Evolutionary conservation across 2,797 vertebrate species (phyloP).

Genomic region (Acanthornis magna): DNA sequence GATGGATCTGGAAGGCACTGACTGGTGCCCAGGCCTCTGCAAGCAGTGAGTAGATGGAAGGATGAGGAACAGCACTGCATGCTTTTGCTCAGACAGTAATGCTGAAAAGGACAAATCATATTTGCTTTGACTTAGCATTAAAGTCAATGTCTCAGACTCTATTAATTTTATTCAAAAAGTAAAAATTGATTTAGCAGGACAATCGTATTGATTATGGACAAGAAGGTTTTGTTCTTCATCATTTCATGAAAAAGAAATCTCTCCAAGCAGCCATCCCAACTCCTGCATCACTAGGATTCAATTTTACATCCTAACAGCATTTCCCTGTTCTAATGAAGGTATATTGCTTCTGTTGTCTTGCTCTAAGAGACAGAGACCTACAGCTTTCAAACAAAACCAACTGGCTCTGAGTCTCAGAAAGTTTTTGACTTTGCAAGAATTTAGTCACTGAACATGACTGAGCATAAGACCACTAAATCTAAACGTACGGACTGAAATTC

Average conservation of each 20-base stretch:
- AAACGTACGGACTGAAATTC: background rate
- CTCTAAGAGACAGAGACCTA: background rate
- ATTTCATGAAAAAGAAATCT: background rate
- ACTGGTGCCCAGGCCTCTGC: background rate
- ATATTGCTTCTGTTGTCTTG: background rate
- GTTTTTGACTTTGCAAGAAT: background rate
- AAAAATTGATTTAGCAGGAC: slow-evolving; percentile 14
- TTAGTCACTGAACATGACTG: background rate
- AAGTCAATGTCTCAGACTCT: background rate
- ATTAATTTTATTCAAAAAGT: slow-evolving; percentile 9
- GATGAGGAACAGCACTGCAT: background rate
- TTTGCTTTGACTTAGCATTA: background rate
- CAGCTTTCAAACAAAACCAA: background rate
- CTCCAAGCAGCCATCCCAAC: background rate
- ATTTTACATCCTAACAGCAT: background rate
- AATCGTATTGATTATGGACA: background rate
- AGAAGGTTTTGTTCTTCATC: background rate
- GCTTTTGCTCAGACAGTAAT: background rate
- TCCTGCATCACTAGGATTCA: background rate
- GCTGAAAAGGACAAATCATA: background rate
- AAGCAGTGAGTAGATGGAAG: background rate
- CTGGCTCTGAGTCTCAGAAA: background rate
- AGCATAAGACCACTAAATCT: background rate
- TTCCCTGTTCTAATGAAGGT: background rate
- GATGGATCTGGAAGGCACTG: background rate